Conservation (phyloP, 1,140 invertebrate species). For the Panonychus citri region DNA sequence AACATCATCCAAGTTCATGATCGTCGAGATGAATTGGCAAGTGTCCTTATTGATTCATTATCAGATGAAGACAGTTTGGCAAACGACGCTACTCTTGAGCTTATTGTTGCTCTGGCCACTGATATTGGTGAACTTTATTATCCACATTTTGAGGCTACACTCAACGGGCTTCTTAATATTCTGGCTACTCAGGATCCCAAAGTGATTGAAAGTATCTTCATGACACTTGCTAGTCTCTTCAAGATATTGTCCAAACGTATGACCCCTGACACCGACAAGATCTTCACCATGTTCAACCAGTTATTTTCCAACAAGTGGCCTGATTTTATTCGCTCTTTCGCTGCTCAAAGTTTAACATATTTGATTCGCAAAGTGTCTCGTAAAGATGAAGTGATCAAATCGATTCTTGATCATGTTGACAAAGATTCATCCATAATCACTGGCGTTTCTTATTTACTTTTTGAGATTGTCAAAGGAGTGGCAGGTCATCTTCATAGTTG, state of each 20-base stretch:
- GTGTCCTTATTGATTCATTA: conserved; percentile 42
- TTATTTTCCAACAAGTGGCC: conserved; percentile 31
- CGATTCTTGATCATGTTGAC: conserved; percentile 40
- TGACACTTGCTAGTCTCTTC: conserved; percentile 61
- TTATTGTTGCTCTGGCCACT: conserved; percentile 53
- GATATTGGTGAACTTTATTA: conserved; percentile 71
- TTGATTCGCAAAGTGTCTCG: conserved; percentile 54
- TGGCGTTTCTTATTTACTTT: conserved; percentile 57
- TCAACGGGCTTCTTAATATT: conserved; percentile 33
- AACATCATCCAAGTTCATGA: conserved; percentile 54
- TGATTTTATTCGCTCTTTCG: conserved; percentile 65
- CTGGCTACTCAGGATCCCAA: conserved; percentile 53
- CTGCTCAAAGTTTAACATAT: conserved; percentile 80
- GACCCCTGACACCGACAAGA: conserved; percentile 45
- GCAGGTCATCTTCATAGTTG: conserved; percentile 49
- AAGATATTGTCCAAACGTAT: conserved; percentile 52
- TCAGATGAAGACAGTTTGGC: conserved; percentile 40
- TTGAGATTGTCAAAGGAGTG: conserved; percentile 58
- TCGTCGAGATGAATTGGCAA: conserved; percentile 43
- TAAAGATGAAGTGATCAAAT: conserved; percentile 42
- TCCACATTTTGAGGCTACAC: conserved; percentile 41
- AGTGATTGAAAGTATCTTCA: conserved; percentile 53
- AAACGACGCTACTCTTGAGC: conserved; percentile 53
- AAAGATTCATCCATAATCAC: conserved; percentile 34
- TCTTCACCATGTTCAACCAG: conserved; percentile 1